These are phyloP conservation scores for Cyphomyrus plagiostoma DNA, from an alignment of 2,113 vertebrate species.

Conservation along the genomic window DNA sequence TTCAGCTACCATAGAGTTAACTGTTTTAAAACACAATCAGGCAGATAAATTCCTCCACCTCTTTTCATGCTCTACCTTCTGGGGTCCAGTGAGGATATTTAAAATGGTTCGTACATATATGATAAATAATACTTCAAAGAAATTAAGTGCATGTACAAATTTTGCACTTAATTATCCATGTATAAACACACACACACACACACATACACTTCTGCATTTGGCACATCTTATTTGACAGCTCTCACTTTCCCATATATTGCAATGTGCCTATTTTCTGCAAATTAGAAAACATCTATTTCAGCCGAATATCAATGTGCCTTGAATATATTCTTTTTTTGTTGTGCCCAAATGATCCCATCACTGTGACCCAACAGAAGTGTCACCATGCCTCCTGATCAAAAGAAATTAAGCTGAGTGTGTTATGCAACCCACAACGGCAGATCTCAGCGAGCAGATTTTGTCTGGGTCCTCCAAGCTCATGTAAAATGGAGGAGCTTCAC, in stretches of 20 bases:
- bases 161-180: neutral
- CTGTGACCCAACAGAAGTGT: neutral
- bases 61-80: neutral
- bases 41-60: neutral
- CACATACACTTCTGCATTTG: neutral
- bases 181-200: neutral
- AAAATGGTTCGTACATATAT: neutral
- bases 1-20: neutral
- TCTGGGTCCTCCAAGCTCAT: neutral
- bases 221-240: neutral
- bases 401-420: neutral
- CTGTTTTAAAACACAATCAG: neutral
- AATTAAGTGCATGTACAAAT: neutral
- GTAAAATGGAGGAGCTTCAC: conserved; percentile 5
- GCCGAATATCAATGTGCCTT: neutral
- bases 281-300: neutral
- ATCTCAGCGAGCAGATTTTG: neutral
- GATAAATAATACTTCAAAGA: neutral
- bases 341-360: neutral
- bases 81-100: neutral
- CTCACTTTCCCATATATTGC: neutral
- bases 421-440: neutral
- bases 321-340: neutral
- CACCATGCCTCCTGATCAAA: neutral
- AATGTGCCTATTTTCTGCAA: neutral